Conservation (phyloP, 1,140 invertebrate species). For the Spodoptera frugiperda region DNA sequence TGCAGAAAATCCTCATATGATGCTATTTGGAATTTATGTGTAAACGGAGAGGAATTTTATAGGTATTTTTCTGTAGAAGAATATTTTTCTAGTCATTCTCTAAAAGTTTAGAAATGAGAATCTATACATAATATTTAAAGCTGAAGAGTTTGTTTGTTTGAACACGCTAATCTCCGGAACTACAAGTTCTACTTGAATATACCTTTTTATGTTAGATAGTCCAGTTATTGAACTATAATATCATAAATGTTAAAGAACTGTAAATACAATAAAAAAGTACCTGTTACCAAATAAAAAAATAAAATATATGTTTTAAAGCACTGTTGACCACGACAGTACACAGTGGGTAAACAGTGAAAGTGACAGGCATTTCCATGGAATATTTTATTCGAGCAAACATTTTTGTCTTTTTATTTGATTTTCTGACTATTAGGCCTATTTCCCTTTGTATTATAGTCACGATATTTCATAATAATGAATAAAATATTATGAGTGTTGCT, state of each 20-base stretch:
- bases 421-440: background rate
- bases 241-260: too few species aligned
- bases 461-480: background rate
- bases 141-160: too few species aligned
- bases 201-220: too few species aligned
- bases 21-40: background rate
- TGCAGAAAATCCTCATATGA: background rate
- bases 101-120: too few species aligned
- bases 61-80: background rate
- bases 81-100: background rate
- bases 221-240: too few species aligned
- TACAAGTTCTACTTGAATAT: too few species aligned
- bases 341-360: slow-evolving; percentile 45
- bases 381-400: slow-evolving; percentile 10
- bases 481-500: too few species aligned
- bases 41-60: background rate
- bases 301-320: too few species aligned
- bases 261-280: too few species aligned
- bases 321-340: slow-evolving; percentile 30
- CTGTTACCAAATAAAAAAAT: too few species aligned
- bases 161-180: too few species aligned
- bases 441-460: background rate
- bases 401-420: slow-evolving; percentile 18
- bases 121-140: too few species aligned
- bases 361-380: slow-evolving; percentile 36